phyloP scores from a whole-genome alignment of 1,140 invertebrate genomes.

The Pseudomyrmex sp. region DNA sequence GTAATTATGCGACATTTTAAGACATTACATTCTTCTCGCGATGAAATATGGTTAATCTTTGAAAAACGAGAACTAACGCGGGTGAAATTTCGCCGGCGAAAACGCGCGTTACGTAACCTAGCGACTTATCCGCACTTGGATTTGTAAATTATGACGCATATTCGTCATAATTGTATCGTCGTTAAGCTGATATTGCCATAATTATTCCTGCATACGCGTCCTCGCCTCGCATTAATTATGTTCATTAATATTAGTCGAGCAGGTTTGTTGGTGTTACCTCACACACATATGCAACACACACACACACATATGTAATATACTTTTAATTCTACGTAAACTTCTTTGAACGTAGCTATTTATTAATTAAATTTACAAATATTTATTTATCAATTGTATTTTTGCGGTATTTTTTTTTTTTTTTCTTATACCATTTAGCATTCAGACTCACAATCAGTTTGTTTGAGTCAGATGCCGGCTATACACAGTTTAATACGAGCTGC shows the following conservation, averaged over 20 bases:
- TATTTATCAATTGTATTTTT: not conserved
- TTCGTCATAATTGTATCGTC: conserved; percentile 55
- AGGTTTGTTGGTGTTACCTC: not conserved
- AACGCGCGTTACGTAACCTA: conserved; percentile 13
- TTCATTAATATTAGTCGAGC: conserved; percentile 45
- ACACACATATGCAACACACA: too few species aligned
- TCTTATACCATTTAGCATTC: not conserved
- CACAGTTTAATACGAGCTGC: too few species aligned
- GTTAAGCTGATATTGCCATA: conserved; percentile 54
- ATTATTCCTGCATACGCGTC: conserved; percentile 46
- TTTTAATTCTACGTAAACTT: conserved; percentile 28
- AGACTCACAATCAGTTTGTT: too few species aligned
- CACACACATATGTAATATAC: not conserved
- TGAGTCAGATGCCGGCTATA: too few species aligned
- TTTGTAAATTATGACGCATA: conserved; percentile 54
- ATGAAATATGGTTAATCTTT: not conserved
- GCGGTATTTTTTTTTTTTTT: not conserved
- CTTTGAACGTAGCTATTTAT: conserved; percentile 10
- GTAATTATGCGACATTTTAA: not conserved
- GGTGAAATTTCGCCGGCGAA: not conserved
- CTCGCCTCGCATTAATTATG: conserved; percentile 53
- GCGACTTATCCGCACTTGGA: conserved; percentile 43
- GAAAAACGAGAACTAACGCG: not conserved
- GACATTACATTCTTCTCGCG: not conserved
- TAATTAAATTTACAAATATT: conserved; percentile 22